These are phyloP conservation scores for Melanotaenia parkinsoni DNA, from an alignment of 2,797 vertebrate genomes.

Conservation along the genomic window DNA sequence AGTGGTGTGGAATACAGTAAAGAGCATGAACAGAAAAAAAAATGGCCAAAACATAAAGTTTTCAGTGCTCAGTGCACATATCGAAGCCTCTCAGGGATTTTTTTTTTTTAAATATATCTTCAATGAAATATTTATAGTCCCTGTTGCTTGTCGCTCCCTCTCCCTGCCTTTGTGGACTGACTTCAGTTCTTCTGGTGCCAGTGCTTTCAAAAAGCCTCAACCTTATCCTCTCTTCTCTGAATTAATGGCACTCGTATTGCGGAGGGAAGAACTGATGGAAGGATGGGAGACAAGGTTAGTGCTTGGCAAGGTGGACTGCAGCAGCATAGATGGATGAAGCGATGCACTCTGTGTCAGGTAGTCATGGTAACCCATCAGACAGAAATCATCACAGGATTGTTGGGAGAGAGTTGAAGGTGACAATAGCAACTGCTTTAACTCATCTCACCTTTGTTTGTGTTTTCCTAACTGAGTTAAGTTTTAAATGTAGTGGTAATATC, in stretches of 20 bases:
- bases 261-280: slow-evolving; percentile 29
- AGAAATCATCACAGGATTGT: slow-evolving; percentile 46
- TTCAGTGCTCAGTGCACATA: slow-evolving; percentile 51
- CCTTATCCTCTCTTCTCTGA: slow-evolving; percentile 61
- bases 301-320: slow-evolving; percentile 50
- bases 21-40: slow-evolving; percentile 29
- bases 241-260: slow-evolving; percentile 62
- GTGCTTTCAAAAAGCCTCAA: slow-evolving; percentile 61
- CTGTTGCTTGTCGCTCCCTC: slow-evolving; percentile 58
- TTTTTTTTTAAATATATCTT: slow-evolving; percentile 42
- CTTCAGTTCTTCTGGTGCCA: slow-evolving; percentile 43
- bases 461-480: not conserved
- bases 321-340: slow-evolving; percentile 69
- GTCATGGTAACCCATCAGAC: slow-evolving; percentile 77
- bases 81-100: slow-evolving; percentile 47
- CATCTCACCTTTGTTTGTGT: slow-evolving; percentile 32
- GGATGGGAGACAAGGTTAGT: slow-evolving; percentile 48
- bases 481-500: not conserved
- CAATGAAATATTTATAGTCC: slow-evolving; percentile 70
- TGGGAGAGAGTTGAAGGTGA: slow-evolving; percentile 39
- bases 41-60: slow-evolving; percentile 45
- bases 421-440: slow-evolving; percentile 35
- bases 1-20: slow-evolving; percentile 3
- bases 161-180: slow-evolving; percentile 52
- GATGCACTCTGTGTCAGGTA: slow-evolving; percentile 70